A percentile compares a stretch with the other conserved stretches of the same genome.
These are phyloP conservation scores for Saccostrea echinata DNA, from an alignment of 1,140 invertebrate genomes.

Conservation along the genomic window DNA sequence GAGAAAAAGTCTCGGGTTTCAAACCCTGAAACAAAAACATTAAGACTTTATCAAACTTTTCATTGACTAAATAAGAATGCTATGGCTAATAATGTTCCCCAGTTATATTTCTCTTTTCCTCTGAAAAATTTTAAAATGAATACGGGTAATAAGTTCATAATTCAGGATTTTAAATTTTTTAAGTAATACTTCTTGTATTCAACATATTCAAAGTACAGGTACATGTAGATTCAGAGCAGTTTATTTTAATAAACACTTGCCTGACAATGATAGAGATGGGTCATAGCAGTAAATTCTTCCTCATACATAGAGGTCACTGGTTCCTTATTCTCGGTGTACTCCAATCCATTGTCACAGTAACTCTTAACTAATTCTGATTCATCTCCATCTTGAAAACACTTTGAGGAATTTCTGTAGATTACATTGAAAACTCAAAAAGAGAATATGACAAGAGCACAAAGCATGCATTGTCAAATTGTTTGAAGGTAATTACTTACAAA, in stretches of 20 bases:
- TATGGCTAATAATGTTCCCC: no score
- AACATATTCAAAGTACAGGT: no score
- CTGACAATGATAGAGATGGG: slow-evolving; percentile 8
- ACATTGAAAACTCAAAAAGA: neutral
- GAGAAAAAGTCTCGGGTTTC: neutral
- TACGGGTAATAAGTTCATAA: no score
- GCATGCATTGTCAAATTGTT: neutral
- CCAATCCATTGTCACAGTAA: neutral
- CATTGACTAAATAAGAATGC: no score
- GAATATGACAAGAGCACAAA: neutral
- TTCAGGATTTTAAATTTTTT: no score
- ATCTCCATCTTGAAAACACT: slow-evolving; percentile 20
- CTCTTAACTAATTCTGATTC: neutral
- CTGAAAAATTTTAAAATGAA: no score
- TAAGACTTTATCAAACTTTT: neutral
- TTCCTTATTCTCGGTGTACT: neutral
- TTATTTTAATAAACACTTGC: neutral
- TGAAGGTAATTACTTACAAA: neutral
- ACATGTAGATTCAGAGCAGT: no score
- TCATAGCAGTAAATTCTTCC: neutral
- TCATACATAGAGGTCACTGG: slow-evolving; percentile 9
- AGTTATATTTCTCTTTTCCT: no score
- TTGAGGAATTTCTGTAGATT: neutral
- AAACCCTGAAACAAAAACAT: neutral
- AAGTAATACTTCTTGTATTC: no score